A percentile compares a stretch with the other conserved stretches of the same genome.
These are phyloP conservation scores for Phortica magna DNA, from an alignment of 2,888 invertebrate species.

Conservation along the genomic window DNA sequence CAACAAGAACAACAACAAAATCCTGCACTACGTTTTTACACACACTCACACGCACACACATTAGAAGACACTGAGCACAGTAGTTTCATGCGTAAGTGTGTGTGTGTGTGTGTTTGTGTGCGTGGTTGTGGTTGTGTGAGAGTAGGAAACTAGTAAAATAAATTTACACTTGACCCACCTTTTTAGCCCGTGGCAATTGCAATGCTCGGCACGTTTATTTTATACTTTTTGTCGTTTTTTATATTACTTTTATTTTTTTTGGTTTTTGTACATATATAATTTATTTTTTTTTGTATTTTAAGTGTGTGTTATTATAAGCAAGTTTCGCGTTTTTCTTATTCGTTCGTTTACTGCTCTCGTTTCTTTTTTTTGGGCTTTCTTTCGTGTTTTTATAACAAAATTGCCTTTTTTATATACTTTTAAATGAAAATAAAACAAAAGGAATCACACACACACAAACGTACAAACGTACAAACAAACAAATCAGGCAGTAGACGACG, in stretches of 20 bases:
- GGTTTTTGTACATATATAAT: slow-evolving; percentile 39
- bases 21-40: slow-evolving; percentile 38
- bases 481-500: slow-evolving; percentile 20
- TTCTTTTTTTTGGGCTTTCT: slow-evolving; percentile 51
- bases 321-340: background rate
- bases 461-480: slow-evolving; percentile 21
- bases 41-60: slow-evolving; percentile 40
- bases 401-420: slow-evolving; percentile 63
- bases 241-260: slow-evolving; percentile 39
- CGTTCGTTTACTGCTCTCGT: slow-evolving; percentile 36
- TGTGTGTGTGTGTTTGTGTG: slow-evolving; percentile 21
- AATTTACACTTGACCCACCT: slow-evolving; percentile 76
- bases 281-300: slow-evolving; percentile 44
- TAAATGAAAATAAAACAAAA: slow-evolving; percentile 52
- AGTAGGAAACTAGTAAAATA: slow-evolving; percentile 66
- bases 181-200: slow-evolving; percentile 43
- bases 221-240: slow-evolving; percentile 27
- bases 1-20: slow-evolving; percentile 9
- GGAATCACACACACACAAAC: slow-evolving; percentile 36
- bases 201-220: slow-evolving; percentile 42
- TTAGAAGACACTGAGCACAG: slow-evolving; percentile 25
- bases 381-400: slow-evolving; percentile 57
- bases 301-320: slow-evolving; percentile 31
- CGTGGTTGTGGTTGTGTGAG: slow-evolving; percentile 41
- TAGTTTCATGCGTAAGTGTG: slow-evolving; percentile 22